phyloP scores from a whole-genome alignment of 2,797 vertebrate species.

The Fistularia commersonii region DNA sequence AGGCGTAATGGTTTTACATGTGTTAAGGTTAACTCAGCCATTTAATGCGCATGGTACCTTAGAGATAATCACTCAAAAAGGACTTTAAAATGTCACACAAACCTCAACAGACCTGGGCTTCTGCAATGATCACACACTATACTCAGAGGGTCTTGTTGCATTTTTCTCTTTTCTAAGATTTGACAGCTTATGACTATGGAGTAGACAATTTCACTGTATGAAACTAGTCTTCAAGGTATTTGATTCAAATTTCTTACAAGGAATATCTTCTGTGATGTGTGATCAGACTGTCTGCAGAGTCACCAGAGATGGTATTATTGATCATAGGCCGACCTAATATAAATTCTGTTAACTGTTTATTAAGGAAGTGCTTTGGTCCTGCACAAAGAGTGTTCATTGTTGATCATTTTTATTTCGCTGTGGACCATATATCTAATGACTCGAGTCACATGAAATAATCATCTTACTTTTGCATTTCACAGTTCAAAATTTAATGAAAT shows the following conservation, averaged over 20 bases:
- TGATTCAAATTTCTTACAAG: conserved; percentile 64
- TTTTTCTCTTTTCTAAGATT: conserved; percentile 70
- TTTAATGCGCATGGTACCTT: conserved; percentile 75
- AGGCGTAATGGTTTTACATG: conserved; percentile 74
- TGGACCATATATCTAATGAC: conserved; percentile 48
- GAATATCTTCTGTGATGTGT: conserved; percentile 62
- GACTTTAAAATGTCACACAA: conserved; percentile 73
- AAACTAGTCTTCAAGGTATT: conserved; percentile 73
- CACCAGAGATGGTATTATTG: conserved; percentile 71
- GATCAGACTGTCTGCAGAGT: conserved; percentile 68
- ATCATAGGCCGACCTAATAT: conserved; percentile 67
- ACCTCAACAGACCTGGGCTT: conserved; percentile 69
- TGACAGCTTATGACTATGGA: conserved; percentile 75
- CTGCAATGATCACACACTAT: conserved; percentile 69
- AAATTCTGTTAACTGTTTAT: conserved; percentile 72
- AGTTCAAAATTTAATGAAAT: conserved; percentile 36
- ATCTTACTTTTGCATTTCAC: conserved; percentile 27
- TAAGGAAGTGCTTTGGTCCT: conserved; percentile 59
- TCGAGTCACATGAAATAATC: conserved; percentile 33
- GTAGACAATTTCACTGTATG: conserved; percentile 67
- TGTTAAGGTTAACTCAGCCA: conserved; percentile 76
- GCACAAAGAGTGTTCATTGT: conserved; percentile 56
- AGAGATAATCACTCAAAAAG: conserved; percentile 73
- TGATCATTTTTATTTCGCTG: conserved; percentile 60
- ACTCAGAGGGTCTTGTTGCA: conserved; percentile 73